Evolutionary conservation across 1,140 invertebrate genomes (phyloP).

Genomic region (Brachionus angularis): DNA sequence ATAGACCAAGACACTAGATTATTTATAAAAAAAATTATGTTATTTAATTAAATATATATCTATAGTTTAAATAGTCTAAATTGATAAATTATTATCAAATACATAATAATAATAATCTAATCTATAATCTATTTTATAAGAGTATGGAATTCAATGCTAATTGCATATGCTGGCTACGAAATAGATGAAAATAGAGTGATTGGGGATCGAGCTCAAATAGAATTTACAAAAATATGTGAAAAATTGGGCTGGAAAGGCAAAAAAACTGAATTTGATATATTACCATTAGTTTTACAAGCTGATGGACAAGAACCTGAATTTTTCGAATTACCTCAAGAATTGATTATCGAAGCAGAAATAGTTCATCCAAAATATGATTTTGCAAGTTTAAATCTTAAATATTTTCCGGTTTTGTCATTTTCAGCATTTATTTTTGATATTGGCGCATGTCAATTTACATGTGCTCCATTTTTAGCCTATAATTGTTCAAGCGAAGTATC

Average conservation of each 20-base stretch:
- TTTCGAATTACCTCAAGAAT: constrained; percentile 81
- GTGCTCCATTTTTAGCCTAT: no score
- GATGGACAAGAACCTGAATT: constrained; percentile 84
- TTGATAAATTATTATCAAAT: no score
- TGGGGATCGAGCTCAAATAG: constrained; percentile 64
- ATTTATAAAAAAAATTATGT: no score
- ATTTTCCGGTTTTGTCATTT: not conserved
- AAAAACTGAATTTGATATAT: constrained; percentile 70
- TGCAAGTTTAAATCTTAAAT: not conserved
- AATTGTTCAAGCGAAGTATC: no score
- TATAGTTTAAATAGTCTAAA: no score
- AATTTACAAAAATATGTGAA: constrained; percentile 82
- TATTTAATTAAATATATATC: no score
- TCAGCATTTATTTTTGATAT: not conserved
- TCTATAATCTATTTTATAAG: constrained; percentile 47
- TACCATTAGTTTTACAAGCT: constrained; percentile 82
- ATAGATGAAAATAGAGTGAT: constrained; percentile 52
- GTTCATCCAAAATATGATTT: constrained; percentile 79
- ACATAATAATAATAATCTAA: no score
- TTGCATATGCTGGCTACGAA: constrained; percentile 79
- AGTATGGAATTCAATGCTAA: constrained; percentile 83
- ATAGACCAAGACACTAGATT: no score
- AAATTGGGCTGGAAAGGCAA: constrained; percentile 78
- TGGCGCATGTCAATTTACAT: no score
- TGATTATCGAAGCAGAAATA: constrained; percentile 78